Evolutionary conservation across 35 echinoderm and acorn worm species (phyloP), one percentile per base, ranked within the genome.

Genomic region (Lytechinus pictus): DNA sequence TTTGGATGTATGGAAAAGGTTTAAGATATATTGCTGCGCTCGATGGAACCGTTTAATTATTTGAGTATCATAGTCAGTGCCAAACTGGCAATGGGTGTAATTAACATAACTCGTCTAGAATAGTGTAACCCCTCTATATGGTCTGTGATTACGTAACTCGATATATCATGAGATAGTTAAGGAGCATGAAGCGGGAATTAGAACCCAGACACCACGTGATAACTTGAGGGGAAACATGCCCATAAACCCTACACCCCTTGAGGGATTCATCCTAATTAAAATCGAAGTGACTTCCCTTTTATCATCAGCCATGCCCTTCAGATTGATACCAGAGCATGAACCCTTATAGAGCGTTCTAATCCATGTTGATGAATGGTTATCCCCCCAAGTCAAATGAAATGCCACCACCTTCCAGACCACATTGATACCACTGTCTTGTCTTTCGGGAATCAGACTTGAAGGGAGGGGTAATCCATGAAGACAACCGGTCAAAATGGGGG

Each of bases 281-380:
- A 79, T 24, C 66, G 66, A 79, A 79, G 66, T 79, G 66, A 79
- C 66, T 79, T 79, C 66, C 66, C 66, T 13, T 79, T 79, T 8
- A 24, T 79, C 16, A 79, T 79, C 66, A 79, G 66, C 66, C 66
- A 79, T 79, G 66, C 66, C 66, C 66, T 79, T 79, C 66, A 79
- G 66, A 79, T 24, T 3, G 4, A n/a, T 79, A 24, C 6, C 66
- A 79, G 19, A 79, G n/a, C 66, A 79, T 79, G 66, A 79, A 79
- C 66, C 21, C 2, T 79, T 79, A 79, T 79, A 79, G 66, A 79
- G 66, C 19, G 3, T 1, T n/a, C 21, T 79, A 79, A 79, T 79
- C 66, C 66, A 24, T 79, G 12, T 79, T 24, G 6, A 79, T 79
- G 66, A 16, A 19, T 16, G 66, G 21, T 24, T 19, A 79, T 79